phyloP scores from a whole-genome alignment of 1,140 invertebrate genomes.

The Sarcophaga bullata region DNA sequence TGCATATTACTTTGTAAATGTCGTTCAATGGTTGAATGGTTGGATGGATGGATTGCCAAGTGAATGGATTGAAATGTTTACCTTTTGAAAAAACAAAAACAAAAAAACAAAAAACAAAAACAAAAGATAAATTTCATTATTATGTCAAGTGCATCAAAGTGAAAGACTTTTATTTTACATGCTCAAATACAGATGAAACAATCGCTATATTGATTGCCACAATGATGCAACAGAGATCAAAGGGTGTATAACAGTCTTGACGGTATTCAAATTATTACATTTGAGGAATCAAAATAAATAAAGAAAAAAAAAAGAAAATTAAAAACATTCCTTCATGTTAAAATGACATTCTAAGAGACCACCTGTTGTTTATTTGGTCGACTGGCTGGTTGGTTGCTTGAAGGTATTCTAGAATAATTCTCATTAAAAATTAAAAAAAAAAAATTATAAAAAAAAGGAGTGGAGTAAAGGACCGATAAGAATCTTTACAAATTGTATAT shows the following conservation, averaged over 20 bases:
- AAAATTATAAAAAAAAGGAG: background rate
- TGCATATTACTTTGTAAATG: too few relatives aligned
- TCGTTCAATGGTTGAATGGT: background rate
- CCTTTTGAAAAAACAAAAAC: background rate
- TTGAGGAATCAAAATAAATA: too few relatives aligned
- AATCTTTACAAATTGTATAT: background rate
- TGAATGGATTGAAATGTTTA: too few relatives aligned
- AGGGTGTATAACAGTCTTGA: background rate
- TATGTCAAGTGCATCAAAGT: slow-evolving; percentile 16
- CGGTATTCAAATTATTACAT: background rate
- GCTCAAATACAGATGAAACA: background rate
- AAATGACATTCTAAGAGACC: slow-evolving; percentile 9
- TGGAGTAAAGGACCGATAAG: background rate
- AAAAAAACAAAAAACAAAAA: background rate
- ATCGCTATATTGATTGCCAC: background rate
- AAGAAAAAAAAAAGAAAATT: too few relatives aligned
- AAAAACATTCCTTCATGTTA: slow-evolving; percentile 7
- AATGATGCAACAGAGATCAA: background rate
- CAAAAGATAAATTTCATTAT: slow-evolving; percentile 1
- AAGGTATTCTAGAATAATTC: too few relatives aligned
- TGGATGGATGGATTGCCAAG: background rate
- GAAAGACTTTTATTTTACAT: background rate
- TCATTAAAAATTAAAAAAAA: too few relatives aligned
- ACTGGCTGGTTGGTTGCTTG: background rate
- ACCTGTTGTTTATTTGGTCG: slow-evolving; percentile 23